Evolutionary conservation across 2,888 invertebrate genomes (phyloP).

Genomic region (Ischnura elegans): DNA sequence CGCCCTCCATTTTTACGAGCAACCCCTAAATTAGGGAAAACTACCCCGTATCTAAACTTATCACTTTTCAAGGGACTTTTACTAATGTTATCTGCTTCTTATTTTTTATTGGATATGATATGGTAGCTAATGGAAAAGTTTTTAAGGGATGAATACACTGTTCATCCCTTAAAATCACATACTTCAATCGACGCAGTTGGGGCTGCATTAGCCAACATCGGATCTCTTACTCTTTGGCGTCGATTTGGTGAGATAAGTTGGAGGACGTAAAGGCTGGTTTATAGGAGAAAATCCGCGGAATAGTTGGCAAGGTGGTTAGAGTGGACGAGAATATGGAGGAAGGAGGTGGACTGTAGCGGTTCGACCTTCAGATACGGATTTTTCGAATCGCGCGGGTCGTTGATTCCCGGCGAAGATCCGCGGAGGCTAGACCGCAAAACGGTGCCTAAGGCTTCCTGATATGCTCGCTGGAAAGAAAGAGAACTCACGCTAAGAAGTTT

Average conservation of each 20-base stretch:
- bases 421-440: background rate
- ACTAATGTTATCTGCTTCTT: too few relatives aligned
- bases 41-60: too few relatives aligned
- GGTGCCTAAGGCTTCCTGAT: background rate
- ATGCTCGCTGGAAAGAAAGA: too few relatives aligned
- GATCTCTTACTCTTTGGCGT: background rate
- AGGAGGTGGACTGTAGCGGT: background rate
- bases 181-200: background rate
- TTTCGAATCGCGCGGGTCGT: background rate
- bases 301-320: background rate
- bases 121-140: too few relatives aligned
- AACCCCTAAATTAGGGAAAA: too few relatives aligned
- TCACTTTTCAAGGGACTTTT: too few relatives aligned
- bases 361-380: background rate
- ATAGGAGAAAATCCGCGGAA: background rate
- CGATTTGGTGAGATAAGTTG: background rate
- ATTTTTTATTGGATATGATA: too few relatives aligned
- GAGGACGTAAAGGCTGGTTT: background rate
- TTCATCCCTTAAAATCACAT: too few relatives aligned
- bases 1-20: too few relatives aligned
- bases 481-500: too few relatives aligned
- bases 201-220: background rate
- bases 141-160: too few relatives aligned
- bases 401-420: background rate
- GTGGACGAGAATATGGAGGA: conserved; percentile 20